Conservation (phyloP, 2,113 vertebrate genomes). For the Lota lota region DNA sequence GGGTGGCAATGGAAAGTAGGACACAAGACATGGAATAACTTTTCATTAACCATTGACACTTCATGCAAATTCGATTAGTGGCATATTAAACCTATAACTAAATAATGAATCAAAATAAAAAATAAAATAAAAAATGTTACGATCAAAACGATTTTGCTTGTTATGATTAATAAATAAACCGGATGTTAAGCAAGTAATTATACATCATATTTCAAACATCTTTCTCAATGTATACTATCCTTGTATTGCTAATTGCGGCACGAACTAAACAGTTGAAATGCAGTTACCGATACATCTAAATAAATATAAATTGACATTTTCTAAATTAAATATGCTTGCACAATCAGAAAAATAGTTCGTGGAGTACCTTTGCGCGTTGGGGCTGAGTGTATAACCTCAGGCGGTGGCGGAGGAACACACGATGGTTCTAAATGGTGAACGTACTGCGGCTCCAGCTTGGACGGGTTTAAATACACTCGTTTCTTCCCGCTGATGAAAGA, state of each 20-base stretch:
- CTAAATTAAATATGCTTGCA: background rate
- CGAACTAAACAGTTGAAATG: too few relatives aligned
- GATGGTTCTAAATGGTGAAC: constrained; percentile 30
- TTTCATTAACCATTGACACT: background rate
- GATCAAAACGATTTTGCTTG: too few relatives aligned
- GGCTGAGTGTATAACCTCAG: constrained; percentile 19
- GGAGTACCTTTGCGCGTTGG: constrained; percentile 36
- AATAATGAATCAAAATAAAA: too few relatives aligned
- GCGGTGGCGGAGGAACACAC: constrained; percentile 13
- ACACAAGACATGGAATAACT: background rate
- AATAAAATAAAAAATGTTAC: too few relatives aligned
- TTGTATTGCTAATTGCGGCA: too few relatives aligned
- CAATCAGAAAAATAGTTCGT: background rate
- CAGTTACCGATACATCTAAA: background rate
- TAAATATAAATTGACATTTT: background rate
- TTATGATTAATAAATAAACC: too few relatives aligned
- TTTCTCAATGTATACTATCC: too few relatives aligned
- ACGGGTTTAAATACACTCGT: background rate
- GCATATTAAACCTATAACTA: too few relatives aligned
- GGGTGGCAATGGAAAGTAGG: background rate
- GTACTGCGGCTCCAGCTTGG: constrained; percentile 49
- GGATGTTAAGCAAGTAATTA: too few relatives aligned
- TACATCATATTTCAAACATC: too few relatives aligned
- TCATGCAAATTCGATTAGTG: too few relatives aligned
- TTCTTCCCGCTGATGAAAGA: background rate